phyloP scores from a whole-genome alignment of 2,888 invertebrate genomes.

The Pseudanteris insignis region DNA sequence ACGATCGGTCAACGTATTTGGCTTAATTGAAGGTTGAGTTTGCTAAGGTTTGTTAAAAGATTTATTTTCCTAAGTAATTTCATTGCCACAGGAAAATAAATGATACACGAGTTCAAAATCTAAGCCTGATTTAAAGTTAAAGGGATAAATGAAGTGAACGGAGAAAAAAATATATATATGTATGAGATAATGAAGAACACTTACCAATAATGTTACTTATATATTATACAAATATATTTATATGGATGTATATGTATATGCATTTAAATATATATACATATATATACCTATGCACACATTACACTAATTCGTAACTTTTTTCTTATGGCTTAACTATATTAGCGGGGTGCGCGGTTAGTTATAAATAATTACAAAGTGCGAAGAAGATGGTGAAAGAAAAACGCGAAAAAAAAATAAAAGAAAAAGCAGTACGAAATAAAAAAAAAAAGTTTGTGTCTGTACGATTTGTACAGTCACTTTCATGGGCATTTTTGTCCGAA shows the following conservation, averaged over 20 bases:
- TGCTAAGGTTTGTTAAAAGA: too few species aligned
- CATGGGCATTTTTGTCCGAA: neutral
- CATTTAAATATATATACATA: too few species aligned
- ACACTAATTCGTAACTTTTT: slow-evolving; percentile 41
- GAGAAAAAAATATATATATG: slow-evolving; percentile 10
- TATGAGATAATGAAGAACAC: slow-evolving; percentile 32
- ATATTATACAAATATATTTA: slow-evolving; percentile 34
- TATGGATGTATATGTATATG: too few species aligned
- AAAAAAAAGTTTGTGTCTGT: neutral
- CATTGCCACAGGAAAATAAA: too few species aligned
- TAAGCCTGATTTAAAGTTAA: slow-evolving; percentile 22
- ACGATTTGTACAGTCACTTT: slow-evolving; percentile 5
- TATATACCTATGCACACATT: slow-evolving; percentile 24
- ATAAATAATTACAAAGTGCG: slow-evolving; percentile 9
- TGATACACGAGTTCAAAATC: slow-evolving; percentile 19
- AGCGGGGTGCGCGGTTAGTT: slow-evolving; percentile 40
- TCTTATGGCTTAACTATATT: slow-evolving; percentile 40
- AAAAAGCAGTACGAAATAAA: slow-evolving; percentile 2
- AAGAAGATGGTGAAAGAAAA: neutral
- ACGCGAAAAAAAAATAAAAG: slow-evolving; percentile 13
- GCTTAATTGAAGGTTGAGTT: too few species aligned
- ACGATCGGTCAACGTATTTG: too few species aligned
- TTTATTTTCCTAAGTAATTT: too few species aligned
- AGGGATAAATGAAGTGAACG: neutral
- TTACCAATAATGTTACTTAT: slow-evolving; percentile 40